A percentile compares a stretch with the other conserved stretches of the same genome.
Evolutionary conservation across 2,797 vertebrate species (phyloP).

Genomic region (Hippopotamyrus pictus): DNA sequence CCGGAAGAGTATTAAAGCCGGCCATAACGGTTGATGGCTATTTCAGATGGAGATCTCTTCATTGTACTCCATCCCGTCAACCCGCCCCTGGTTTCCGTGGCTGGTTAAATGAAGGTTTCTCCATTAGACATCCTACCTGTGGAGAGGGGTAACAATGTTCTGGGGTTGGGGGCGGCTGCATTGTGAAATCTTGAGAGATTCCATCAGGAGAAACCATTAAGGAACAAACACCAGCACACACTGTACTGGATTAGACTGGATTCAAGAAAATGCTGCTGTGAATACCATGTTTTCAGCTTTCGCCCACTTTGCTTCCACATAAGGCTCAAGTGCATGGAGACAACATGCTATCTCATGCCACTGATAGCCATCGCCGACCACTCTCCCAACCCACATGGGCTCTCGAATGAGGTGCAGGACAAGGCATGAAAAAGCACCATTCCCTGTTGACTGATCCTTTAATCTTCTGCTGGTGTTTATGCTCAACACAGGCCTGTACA

Average conservation of each 20-base stretch:
- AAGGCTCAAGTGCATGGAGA: background rate
- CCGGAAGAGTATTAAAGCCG: background rate
- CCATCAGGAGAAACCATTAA: background rate
- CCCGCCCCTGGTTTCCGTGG: conserved; percentile 33
- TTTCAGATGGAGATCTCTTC: conserved; percentile 47
- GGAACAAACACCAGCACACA: conserved; percentile 1
- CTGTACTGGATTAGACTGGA: background rate
- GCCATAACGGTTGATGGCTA: conserved; percentile 40
- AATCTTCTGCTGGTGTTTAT: background rate
- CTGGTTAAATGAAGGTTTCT: conserved; percentile 16
- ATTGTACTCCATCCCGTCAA: conserved; percentile 46
- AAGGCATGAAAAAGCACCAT: background rate
- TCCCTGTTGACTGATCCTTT: background rate
- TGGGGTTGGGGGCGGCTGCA: background rate
- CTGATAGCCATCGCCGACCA: background rate
- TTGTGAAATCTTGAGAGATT: background rate
- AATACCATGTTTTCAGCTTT: background rate
- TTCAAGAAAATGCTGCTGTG: background rate
- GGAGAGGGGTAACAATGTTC: background rate
- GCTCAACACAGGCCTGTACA: background rate
- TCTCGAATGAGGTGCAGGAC: background rate
- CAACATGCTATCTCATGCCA: no score
- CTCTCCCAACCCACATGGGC: background rate
- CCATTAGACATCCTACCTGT: background rate
- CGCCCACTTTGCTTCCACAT: background rate